Percentiles rank a stretch among this genome's conserved stretches.
Evolutionary conservation across 35 echinoderm and acorn worm genomes (phyloP).

Genomic region (Acanthaster planci): DNA sequence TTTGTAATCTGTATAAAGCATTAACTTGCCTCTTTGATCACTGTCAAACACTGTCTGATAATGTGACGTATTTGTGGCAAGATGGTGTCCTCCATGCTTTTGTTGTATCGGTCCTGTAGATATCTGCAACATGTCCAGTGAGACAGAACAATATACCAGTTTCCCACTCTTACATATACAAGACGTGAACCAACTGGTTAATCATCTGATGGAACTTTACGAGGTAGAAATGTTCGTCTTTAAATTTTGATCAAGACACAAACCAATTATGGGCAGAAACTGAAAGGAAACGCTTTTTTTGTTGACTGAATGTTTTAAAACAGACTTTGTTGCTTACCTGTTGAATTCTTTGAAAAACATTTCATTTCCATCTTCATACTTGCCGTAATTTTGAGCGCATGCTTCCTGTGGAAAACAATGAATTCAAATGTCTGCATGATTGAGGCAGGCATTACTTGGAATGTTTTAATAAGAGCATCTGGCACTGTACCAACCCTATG

Average conservation of each 20-base stretch:
- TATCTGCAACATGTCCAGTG: slow-evolving; percentile 34
- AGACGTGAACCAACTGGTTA: too few relatives aligned
- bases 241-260: too few relatives aligned
- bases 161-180: too few relatives aligned
- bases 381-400: slow-evolving; percentile 64
- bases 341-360: slow-evolving; percentile 72
- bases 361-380: slow-evolving; percentile 78
- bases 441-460: not conserved
- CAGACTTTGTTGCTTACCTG: slow-evolving; percentile 36
- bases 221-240: too few relatives aligned
- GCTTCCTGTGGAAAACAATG: slow-evolving; percentile 43
- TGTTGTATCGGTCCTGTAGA: slow-evolving; percentile 42
- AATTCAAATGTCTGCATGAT: not conserved
- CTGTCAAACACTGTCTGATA: slow-evolving; percentile 33
- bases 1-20: too few relatives aligned
- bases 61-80: slow-evolving; percentile 62
- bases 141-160: not conserved
- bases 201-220: too few relatives aligned
- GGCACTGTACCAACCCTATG: not conserved
- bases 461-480: not conserved
- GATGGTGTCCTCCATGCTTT: slow-evolving; percentile 38
- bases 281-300: not conserved
- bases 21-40: slow-evolving; percentile 54
- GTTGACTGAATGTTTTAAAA: not conserved
- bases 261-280: too few relatives aligned